Evolutionary conservation across 2,888 invertebrate genomes (phyloP), one percentile per base, ranked within the genome.

Genomic region (Eristalinus aeneus): DNA sequence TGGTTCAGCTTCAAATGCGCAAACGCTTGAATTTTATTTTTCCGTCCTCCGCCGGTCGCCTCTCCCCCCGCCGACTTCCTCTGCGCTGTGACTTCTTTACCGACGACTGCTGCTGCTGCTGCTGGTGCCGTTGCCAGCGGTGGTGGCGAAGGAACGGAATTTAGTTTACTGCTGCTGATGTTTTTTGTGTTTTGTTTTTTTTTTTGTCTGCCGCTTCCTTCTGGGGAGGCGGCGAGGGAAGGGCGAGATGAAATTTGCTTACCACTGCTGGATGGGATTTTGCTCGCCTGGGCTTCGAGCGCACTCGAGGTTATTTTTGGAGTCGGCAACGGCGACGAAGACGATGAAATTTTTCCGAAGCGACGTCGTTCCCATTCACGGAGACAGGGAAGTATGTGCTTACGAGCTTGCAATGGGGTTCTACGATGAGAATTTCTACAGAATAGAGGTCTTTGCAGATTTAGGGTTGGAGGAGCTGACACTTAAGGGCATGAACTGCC

Each of bases 281-380:
- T 16, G 46, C 60, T 60, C 27, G 60, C 27, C n/a, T 27, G 53
- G 53, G 54, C 60, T 67, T 60, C 72, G 54, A 54, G 65, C 46
- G 65, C 67, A 69, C 69, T 81, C 65, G 69, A 77, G 69, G 69
- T 69, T 81, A 74, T 86, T 81, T 81, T 77, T 60, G 80, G 60
- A 74, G 65, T 54, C 65, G 46, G 10, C 31, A 54, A 61, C 69
- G 39, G 39, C 39, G 39, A 16, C n/a, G n/a, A n/a, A n/a, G n/a
- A n/a, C n/a, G 60, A 67, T 85, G 73, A 69, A 73, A 56, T 77
- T 69, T 54, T 73, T 4, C 34, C 46, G 60, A 22, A 22, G 34
- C 54, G 53, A 16, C 31, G 39, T 39, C 46, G 5, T 16, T 8
- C 16, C 5, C 16, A 1, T 16, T 5, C 46, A n/a, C n/a, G 39